A percentile compares a stretch with the other conserved stretches of the same genome.
Conservation (phyloP, 2,888 invertebrate species). For the Eustalomyia histrio region DNA sequence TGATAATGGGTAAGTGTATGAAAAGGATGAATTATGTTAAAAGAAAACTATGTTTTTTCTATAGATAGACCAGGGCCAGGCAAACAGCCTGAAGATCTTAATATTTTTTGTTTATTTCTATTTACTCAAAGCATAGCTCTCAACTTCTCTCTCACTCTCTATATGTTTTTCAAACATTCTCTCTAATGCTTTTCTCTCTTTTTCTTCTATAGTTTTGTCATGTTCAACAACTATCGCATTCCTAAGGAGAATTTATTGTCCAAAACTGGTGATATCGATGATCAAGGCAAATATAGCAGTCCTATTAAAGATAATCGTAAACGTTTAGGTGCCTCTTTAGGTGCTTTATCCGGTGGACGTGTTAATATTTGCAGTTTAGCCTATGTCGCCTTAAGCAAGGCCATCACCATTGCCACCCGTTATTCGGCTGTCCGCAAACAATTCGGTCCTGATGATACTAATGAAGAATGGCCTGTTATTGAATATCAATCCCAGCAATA, state of each 20-base stretch:
- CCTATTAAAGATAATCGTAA: conserved; percentile 90
- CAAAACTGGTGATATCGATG: conserved; percentile 91
- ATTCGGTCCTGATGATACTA: conserved; percentile 87
- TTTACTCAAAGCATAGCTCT: no score
- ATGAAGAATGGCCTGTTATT: conserved; percentile 88
- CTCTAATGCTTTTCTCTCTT: not conserved
- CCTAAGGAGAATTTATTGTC: conserved; percentile 90
- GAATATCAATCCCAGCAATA: conserved; percentile 96
- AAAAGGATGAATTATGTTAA: no score
- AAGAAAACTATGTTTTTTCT: no score
- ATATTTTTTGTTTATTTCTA: no score
- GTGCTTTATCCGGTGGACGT: conserved; percentile 90
- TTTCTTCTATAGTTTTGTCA: conserved; percentile 82
- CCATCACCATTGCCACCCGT: conserved; percentile 89
- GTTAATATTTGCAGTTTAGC: conserved; percentile 86
- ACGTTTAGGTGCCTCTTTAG: conserved; percentile 90
- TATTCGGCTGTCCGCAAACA: conserved; percentile 93
- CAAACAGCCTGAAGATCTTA: no score
- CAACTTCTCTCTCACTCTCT: no score
- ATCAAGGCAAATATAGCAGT: conserved; percentile 89
- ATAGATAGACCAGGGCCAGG: no score
- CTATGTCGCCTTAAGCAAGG: conserved; percentile 84
- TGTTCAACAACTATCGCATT: conserved; percentile 89
- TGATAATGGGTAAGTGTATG: conserved; percentile 89
- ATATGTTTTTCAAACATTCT: no score